Conservation (phyloP, 2,113 vertebrate species). For the Gasterosteus aculeatus region DNA sequence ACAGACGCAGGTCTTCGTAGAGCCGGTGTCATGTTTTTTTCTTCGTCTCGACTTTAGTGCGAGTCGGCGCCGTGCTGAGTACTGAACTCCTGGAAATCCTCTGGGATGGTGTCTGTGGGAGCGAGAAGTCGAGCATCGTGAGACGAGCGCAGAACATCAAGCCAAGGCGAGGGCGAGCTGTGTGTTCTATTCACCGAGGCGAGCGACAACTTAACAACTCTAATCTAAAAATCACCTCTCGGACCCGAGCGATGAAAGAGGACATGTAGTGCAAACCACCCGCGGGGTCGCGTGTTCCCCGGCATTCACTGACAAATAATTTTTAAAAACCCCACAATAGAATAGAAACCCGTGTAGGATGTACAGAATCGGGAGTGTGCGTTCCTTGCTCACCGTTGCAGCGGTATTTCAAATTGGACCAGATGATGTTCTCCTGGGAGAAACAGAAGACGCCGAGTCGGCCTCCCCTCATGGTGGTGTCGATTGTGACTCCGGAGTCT, state of each 20-base stretch:
- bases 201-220: too few relatives aligned
- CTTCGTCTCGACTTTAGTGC: conserved; percentile 54
- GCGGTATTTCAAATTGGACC: conserved; percentile 98
- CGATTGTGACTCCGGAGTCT: conserved; percentile 97
- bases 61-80: conserved; percentile 71
- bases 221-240: background rate
- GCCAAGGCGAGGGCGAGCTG: background rate
- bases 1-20: conserved; percentile 32
- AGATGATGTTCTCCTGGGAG: conserved; percentile 99
- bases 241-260: background rate
- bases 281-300: too few relatives aligned
- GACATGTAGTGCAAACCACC: background rate
- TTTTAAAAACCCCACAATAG: too few relatives aligned
- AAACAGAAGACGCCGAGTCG: conserved; percentile 98
- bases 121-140: conserved; percentile 14
- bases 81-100: conserved; percentile 84
- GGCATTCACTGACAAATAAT: too few relatives aligned
- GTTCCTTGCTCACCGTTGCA: conserved; percentile 88
- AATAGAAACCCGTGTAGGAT: background rate
- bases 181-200: conserved; percentile 11
- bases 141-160: conserved; percentile 22
- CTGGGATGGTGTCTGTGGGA: conserved; percentile 81
- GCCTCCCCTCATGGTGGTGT: conserved; percentile 98
- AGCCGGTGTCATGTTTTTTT: conserved; percentile 25
- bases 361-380: background rate